Evolutionary conservation across 1,140 invertebrate species (phyloP).

Genomic region (Coelopa frigida): DNA sequence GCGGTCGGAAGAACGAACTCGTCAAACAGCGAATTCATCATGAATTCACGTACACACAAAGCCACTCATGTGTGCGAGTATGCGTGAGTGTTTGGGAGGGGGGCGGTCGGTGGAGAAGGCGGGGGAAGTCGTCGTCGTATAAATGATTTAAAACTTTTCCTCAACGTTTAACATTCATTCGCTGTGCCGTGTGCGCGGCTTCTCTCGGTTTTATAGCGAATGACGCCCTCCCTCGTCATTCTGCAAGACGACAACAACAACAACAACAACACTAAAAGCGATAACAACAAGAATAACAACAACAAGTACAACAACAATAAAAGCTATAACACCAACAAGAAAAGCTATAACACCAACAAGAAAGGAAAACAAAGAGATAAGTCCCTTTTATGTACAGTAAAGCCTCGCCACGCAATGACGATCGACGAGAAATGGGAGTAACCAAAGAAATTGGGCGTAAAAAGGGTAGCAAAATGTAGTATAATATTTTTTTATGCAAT

Average conservation of each 20-base stretch:
- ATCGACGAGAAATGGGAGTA: neutral
- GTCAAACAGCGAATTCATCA: too few relatives aligned
- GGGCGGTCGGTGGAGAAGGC: too few relatives aligned
- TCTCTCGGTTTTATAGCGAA: conserved; percentile 5
- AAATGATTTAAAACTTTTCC: conserved; percentile 13
- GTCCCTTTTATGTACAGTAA: neutral
- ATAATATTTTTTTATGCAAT: too few relatives aligned
- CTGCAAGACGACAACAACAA: conserved; percentile 9
- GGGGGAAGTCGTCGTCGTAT: too few relatives aligned
- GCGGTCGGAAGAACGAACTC: too few relatives aligned
- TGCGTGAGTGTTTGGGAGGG: too few relatives aligned
- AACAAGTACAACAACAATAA: neutral
- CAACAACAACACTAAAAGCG: conserved; percentile 6
- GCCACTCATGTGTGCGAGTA: too few relatives aligned
- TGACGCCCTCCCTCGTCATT: conserved; percentile 13
- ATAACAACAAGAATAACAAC: neutral
- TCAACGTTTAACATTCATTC: conserved; percentile 9
- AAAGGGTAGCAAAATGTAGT: too few relatives aligned
- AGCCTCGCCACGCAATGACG: neutral
- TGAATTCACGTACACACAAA: too few relatives aligned
- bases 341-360: neutral
- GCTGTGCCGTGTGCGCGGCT: neutral
- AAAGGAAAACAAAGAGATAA: neutral
- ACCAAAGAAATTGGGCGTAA: neutral
- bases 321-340: neutral